These are phyloP conservation scores for Dinothrombium tinctorium DNA, from an alignment of 1,140 invertebrate species.

Conservation along the genomic window DNA sequence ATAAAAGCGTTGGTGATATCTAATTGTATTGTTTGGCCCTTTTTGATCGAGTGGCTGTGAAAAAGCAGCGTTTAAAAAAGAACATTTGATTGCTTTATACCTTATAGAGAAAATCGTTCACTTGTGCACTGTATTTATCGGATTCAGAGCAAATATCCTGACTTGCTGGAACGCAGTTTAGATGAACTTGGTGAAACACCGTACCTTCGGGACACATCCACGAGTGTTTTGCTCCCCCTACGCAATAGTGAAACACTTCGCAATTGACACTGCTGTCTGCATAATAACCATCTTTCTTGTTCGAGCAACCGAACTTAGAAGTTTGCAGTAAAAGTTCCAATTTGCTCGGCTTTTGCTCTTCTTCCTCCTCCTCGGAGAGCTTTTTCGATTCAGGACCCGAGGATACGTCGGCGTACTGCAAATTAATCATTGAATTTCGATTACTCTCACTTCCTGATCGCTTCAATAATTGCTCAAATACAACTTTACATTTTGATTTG, in stretches of 20 bases:
- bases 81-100: conserved; percentile 28
- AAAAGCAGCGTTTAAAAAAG: conserved; percentile 2
- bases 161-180: conserved; percentile 70
- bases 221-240: conserved; percentile 63
- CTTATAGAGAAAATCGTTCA: conserved; percentile 76
- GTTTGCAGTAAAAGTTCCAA: conserved; percentile 47
- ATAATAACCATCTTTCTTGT: conserved; percentile 64
- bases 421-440: no score
- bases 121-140: conserved; percentile 59
- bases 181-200: conserved; percentile 66
- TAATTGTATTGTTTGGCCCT: conserved; percentile 41
- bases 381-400: no score
- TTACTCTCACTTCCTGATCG: no score
- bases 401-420: no score
- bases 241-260: conserved; percentile 82
- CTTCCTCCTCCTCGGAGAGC: conserved; percentile 37
- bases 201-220: conserved; percentile 82
- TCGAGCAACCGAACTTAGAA: conserved; percentile 53
- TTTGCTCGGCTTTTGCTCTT: conserved; percentile 61
- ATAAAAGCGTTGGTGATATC: conserved; percentile 50
- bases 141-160: conserved; percentile 74
- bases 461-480: no score
- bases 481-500: no score
- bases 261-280: conserved; percentile 66
- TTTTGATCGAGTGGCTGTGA: conserved; percentile 14